Evolutionary conservation across 2,888 invertebrate species (phyloP).

Genomic region (Tipula unca): DNA sequence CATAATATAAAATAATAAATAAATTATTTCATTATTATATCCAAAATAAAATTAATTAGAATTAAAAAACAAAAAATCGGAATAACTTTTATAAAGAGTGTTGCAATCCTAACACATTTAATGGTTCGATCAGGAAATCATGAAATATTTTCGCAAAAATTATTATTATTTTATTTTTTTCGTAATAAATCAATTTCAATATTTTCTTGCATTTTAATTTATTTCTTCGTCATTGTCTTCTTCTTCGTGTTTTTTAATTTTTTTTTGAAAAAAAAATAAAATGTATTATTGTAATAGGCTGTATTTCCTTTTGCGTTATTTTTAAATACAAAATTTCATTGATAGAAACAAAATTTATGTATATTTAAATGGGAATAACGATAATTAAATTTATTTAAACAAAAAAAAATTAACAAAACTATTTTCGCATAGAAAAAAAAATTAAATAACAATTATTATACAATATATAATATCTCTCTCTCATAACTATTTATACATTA

Average conservation of each 20-base stretch:
- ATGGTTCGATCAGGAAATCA: not conserved
- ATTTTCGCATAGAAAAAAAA: not conserved
- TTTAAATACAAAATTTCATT: constrained; percentile 8
- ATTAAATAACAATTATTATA: not conserved
- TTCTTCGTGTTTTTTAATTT: not conserved
- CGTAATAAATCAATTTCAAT: not conserved
- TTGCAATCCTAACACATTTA: not conserved
- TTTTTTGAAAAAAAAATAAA: not conserved
- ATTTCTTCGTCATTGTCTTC: not conserved
- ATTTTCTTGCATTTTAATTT: constrained; percentile 9
- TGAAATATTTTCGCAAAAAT: not conserved
- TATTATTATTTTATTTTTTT: not conserved
- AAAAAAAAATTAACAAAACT: not conserved
- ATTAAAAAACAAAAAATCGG: not conserved
- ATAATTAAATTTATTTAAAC: not conserved
- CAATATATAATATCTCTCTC: not conserved
- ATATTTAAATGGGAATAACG: not conserved
- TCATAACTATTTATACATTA: not conserved
- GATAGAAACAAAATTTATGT: constrained; percentile 8
- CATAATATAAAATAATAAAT: too few relatives aligned
- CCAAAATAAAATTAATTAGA: too few relatives aligned
- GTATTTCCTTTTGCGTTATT: constrained; percentile 4
- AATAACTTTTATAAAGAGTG: not conserved
- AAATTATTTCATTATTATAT: too few relatives aligned
- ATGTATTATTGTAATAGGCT: not conserved